Evolutionary conservation across 2,888 invertebrate genomes (phyloP), one percentile per base, ranked within the genome.

Genomic region (Hedya salicella): DNA sequence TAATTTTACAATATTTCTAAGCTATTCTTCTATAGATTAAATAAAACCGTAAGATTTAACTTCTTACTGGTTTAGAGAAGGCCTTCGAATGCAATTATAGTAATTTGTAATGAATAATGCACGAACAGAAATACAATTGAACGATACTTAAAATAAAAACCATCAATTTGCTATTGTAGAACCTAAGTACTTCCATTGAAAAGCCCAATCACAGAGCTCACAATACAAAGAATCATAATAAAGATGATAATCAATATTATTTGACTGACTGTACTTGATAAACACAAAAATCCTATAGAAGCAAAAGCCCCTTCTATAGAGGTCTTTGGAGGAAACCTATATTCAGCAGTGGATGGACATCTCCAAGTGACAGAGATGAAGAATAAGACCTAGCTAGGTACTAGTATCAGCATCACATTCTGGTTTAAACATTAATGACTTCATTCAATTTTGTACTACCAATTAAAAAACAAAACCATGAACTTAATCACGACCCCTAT

Each of bases 71-170:
- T 44, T 17, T 30, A 16, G 46, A 40, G 52, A 62, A 53, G 62
- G 53, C 49, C 66, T 66, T 57, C 46, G 14, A 42, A 49, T 53
- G 62, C 66, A 66, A 68, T 68, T 56, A 60, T 16, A 19, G 63
- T 60, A 60, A 60, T 61, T 68, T 54, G 36, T 65, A 60, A 64
- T 54, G 60, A 60, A 56, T 50, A 68, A 62, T 56, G 19, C 25
- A 44, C 17, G 19, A 13, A 44, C 30, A 46, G 13, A 57, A 57
- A 32, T n/a, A n/a, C 13, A 14, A 62, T 19, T 53, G 36, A 53
- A 46, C 36, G 11, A 62, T 46, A 39, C 39, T 46, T 53, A 62
- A 53, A 53, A 62, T 53, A 53, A 62, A 40, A 62, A 53, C 46
- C 36, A 62, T 53, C 46, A 53, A 53, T 62, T 62, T 53, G 62